phyloP scores from a whole-genome alignment of 2,888 invertebrate genomes.

The Eremobia ochroleuca region DNA sequence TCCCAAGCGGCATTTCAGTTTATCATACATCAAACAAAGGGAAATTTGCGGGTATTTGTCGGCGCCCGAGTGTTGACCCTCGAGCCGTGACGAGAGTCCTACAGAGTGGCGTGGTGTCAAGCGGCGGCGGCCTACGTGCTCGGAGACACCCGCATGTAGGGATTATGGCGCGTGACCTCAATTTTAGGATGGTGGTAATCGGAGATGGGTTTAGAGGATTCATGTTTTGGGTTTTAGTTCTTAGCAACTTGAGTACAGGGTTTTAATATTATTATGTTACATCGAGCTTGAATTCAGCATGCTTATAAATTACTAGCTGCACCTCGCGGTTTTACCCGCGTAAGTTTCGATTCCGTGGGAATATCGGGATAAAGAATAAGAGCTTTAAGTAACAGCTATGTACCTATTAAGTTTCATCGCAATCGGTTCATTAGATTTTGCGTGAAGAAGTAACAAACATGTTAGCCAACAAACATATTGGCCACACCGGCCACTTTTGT shows the following conservation, averaged over 20 bases:
- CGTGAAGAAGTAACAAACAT: no score
- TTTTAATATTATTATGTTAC: not conserved
- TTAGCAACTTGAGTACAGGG: not conserved
- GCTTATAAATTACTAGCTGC: no score
- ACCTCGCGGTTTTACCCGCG: no score
- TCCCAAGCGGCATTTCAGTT: conserved; percentile 17
- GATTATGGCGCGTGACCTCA: conserved; percentile 64
- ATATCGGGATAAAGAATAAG: no score
- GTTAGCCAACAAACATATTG: no score
- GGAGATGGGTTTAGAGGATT: not conserved
- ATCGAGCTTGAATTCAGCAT: no score
- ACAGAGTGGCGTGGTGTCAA: conserved; percentile 66
- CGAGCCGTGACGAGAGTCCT: conserved; percentile 67
- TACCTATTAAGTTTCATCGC: no score
- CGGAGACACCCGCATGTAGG: conserved; percentile 61
- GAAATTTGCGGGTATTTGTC: conserved; percentile 60
- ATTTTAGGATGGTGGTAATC: conserved; percentile 48
- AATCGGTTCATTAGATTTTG: no score
- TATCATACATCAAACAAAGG: conserved; percentile 60
- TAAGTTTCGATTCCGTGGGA: no score
- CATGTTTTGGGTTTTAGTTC: not conserved
- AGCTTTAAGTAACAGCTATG: no score
- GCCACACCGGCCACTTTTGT: no score
- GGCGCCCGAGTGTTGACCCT: conserved; percentile 73
- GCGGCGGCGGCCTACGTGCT: conserved; percentile 73